A percentile compares a stretch with the other conserved stretches of the same genome.
phyloP scores from a whole-genome alignment of 1,140 invertebrate genomes.

The Adoxophyes honmai region DNA sequence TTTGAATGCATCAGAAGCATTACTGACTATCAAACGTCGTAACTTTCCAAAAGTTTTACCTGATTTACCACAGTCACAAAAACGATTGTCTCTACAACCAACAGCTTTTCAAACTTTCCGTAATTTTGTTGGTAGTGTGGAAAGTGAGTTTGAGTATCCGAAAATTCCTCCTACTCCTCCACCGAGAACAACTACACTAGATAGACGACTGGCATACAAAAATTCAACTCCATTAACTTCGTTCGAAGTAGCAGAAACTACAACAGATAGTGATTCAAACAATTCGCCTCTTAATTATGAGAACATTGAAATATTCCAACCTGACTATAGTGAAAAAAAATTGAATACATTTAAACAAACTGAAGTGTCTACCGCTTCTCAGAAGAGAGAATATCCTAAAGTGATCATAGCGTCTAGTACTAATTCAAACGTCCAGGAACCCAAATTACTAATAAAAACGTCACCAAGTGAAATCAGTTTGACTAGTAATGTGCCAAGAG shows the following conservation, averaged over 20 bases:
- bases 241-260: conserved; percentile 42
- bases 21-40: conserved; percentile 84
- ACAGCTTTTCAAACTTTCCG: conserved; percentile 61
- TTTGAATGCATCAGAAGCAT: conserved; percentile 82
- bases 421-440: conserved; percentile 33
- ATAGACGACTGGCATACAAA: conserved; percentile 66
- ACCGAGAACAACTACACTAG: conserved; percentile 81
- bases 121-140: conserved; percentile 51
- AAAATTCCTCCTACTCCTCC: conserved; percentile 81
- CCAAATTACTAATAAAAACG: conserved; percentile 59
- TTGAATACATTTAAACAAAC: conserved; percentile 23
- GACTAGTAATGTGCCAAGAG: conserved; percentile 46
- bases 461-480: conserved; percentile 50
- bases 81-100: conserved; percentile 77
- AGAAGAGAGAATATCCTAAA: conserved; percentile 53
- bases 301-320: conserved; percentile 52
- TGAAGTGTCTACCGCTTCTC: conserved; percentile 12
- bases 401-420: conserved; percentile 64
- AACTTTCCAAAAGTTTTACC: conserved; percentile 91
- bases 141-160: conserved; percentile 58
- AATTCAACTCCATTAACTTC: conserved; percentile 60
- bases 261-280: conserved; percentile 35
- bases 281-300: conserved; percentile 46
- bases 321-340: conserved; percentile 37
- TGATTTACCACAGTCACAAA: conserved; percentile 80